phyloP scores from a whole-genome alignment of 2,888 invertebrate species.

The Tiliacea citrago region DNA sequence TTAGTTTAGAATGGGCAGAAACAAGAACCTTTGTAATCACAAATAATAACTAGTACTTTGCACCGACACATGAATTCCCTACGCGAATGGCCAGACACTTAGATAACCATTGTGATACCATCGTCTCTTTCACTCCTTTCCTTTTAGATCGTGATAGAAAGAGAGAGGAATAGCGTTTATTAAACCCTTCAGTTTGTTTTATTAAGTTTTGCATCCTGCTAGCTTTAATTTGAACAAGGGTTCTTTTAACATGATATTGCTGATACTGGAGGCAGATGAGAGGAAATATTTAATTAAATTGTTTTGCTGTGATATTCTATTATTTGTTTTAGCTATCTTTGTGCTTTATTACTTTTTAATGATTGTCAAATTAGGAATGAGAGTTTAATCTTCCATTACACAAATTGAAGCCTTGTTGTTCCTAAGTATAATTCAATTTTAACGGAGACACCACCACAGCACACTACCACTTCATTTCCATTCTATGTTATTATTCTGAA shows the following conservation, averaged over 20 bases:
- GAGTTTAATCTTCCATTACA: not conserved
- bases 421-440: no score
- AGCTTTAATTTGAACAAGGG: conserved; percentile 42
- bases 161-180: conserved; percentile 21
- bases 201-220: conserved; percentile 52
- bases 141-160: not conserved
- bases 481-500: no score
- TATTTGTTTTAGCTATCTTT: not conserved
- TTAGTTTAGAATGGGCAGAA: conserved; percentile 47
- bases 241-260: conserved; percentile 34
- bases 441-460: no score
- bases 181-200: conserved; percentile 45
- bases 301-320: conserved; percentile 1
- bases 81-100: conserved; percentile 47
- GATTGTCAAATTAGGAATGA: not conserved
- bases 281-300: conserved; percentile 35
- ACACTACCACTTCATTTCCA: no score
- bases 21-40: conserved; percentile 60
- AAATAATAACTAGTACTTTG: conserved; percentile 60
- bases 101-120: conserved; percentile 25
- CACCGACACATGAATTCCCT: conserved; percentile 58
- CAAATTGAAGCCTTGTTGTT: not conserved
- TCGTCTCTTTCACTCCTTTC: conserved; percentile 33
- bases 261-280: conserved; percentile 3
- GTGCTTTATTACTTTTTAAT: conserved; percentile 10